Percentiles rank a stretch among this genome's conserved stretches.
Evolutionary conservation across 2,113 vertebrate genomes (phyloP).

Genomic region (Siphamia tubifer): DNA sequence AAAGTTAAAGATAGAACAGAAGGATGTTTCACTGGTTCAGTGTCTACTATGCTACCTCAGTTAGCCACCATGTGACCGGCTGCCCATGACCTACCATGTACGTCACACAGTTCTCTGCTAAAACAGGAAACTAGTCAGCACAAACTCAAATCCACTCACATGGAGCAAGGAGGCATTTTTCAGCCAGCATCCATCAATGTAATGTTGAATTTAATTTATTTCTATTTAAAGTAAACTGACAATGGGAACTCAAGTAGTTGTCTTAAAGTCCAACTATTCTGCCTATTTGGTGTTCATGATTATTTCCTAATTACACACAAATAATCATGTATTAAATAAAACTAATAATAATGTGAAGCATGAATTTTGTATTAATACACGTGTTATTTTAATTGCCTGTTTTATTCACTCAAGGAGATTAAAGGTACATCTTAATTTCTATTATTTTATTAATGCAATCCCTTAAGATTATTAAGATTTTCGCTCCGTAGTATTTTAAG

Average conservation of each 20-base stretch:
- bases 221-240: neutral
- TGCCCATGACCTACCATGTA: slow-evolving; percentile 44
- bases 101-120: slow-evolving; percentile 47
- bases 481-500: no score
- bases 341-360: no score
- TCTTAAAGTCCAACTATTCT: neutral
- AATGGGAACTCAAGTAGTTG: neutral
- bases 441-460: no score
- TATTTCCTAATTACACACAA: no score
- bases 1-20: neutral
- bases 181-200: slow-evolving; percentile 43
- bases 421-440: no score
- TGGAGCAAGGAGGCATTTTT: slow-evolving; percentile 10
- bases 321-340: no score
- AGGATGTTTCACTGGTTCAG: slow-evolving; percentile 19
- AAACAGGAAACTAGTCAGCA: slow-evolving; percentile 70
- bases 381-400: no score
- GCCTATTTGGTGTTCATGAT: neutral
- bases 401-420: no score
- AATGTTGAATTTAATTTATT: neutral
- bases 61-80: slow-evolving; percentile 48
- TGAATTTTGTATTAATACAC: no score
- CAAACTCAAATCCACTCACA: slow-evolving; percentile 50
- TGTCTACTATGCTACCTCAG: slow-evolving; percentile 38
- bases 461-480: no score